Evolutionary conservation across 2,113 vertebrate genomes (phyloP).

Genomic region (Dromiciops gliroides): DNA sequence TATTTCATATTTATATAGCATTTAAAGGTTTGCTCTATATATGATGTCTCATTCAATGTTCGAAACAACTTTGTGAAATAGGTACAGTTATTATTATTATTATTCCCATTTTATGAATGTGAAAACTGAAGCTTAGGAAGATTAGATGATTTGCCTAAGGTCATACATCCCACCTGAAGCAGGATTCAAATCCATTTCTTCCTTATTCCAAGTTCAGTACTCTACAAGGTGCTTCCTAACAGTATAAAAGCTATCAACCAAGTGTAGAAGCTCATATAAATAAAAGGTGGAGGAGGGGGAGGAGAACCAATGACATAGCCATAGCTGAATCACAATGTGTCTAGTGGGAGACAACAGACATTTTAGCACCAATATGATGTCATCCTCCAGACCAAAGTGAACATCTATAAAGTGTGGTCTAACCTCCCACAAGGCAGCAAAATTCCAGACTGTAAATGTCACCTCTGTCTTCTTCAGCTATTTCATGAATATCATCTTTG

Average conservation of each 20-base stretch:
- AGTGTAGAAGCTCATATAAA: background rate
- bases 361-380: background rate
- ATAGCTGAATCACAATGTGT: background rate
- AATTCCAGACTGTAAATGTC: background rate
- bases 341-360: background rate
- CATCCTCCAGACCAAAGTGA: background rate
- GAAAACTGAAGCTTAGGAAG: background rate
- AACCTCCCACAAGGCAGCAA: background rate
- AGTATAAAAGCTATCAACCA: background rate
- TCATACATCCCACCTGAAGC: background rate
- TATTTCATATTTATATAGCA: background rate
- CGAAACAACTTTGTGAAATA: background rate
- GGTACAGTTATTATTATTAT: background rate
- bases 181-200: background rate
- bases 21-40: too few species aligned
- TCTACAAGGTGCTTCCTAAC: background rate
- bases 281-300: background rate
- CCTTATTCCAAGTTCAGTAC: background rate
- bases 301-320: background rate
- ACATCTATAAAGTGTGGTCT: background rate
- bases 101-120: background rate
- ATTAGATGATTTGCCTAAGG: background rate
- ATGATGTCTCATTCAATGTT: background rate
- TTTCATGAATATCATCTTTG: background rate
- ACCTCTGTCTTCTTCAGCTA: background rate